Evolutionary conservation across 1,140 invertebrate species (phyloP).

Genomic region (Drosophila ironensis): DNA sequence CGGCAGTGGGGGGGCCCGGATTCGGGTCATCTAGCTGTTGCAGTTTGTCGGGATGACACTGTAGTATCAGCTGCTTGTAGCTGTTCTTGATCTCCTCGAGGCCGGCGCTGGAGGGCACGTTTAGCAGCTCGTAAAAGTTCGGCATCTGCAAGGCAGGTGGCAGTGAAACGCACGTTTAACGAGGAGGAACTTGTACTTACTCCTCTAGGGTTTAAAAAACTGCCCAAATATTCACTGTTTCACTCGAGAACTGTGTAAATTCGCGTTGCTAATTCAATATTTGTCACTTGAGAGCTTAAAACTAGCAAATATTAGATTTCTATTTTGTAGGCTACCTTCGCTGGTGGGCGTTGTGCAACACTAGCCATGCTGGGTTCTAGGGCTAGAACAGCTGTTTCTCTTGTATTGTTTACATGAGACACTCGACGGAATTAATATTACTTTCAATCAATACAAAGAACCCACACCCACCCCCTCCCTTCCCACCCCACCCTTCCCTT

Average conservation of each 20-base stretch:
- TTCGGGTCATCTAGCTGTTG: conserved; percentile 61
- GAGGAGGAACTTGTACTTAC: too few relatives aligned
- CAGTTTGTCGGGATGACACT: conserved; percentile 81
- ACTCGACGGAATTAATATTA: conserved; percentile 18
- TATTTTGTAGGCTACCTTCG: too few relatives aligned
- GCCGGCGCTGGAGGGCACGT: conserved; percentile 51
- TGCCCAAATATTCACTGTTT: too few relatives aligned
- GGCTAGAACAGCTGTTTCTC: conserved; percentile 54
- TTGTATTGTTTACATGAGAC: conserved; percentile 27
- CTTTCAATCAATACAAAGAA: conserved; percentile 34
- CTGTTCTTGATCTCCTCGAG: conserved; percentile 72
- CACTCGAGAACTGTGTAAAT: too few relatives aligned
- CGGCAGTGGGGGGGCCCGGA: conserved; percentile 27
- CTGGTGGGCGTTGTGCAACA: conserved; percentile 38
- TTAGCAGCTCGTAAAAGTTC: conserved; percentile 70
- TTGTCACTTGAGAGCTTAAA: too few relatives aligned
- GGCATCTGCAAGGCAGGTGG: conserved; percentile 45
- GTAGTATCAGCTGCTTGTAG: conserved; percentile 81
- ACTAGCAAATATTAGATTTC: too few relatives aligned
- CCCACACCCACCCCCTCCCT: neutral
- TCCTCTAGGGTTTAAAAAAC: too few relatives aligned
- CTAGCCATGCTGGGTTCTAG: conserved; percentile 35
- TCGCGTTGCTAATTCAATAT: too few relatives aligned
- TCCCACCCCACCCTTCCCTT: neutral
- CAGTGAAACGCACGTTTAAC: neutral